Evolutionary conservation across 2,888 invertebrate species (phyloP).

Genomic region (Matsumyia berberina): DNA sequence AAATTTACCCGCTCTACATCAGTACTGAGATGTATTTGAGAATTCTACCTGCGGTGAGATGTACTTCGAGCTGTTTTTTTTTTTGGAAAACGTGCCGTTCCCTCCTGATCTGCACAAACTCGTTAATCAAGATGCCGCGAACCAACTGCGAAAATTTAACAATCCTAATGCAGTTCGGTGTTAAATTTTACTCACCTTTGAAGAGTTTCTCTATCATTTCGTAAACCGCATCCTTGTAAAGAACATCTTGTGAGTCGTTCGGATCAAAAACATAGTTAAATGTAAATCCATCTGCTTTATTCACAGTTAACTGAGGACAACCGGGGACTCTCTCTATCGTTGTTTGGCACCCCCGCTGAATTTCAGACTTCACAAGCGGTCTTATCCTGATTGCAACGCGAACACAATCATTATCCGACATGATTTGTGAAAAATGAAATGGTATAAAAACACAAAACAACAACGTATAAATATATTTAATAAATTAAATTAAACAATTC

Average conservation of each 20-base stretch:
- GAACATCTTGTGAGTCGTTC: constrained; percentile 88
- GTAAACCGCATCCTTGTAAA: constrained; percentile 90
- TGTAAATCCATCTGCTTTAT: constrained; percentile 90
- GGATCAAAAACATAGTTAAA: constrained; percentile 93
- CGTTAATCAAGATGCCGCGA: no score
- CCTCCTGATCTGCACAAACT: no score
- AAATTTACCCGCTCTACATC: no score
- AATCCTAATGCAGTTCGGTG: no score
- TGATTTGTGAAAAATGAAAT: no score
- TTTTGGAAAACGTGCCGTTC: no score
- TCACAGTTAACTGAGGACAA: constrained; percentile 89
- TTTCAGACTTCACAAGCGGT: constrained; percentile 90
- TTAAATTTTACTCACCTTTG: constrained; percentile 87
- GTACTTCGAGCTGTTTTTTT: no score
- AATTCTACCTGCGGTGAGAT: no score
- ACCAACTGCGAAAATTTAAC: no score
- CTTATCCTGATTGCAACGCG: constrained; percentile 93
- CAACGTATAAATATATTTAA: constrained; percentile 3
- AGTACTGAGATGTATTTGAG: no score
- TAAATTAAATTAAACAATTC: constrained; percentile 15
- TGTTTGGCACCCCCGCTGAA: constrained; percentile 89
- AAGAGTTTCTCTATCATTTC: constrained; percentile 91
- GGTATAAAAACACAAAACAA: constrained; percentile 14
- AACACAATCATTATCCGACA: constrained; percentile 79
- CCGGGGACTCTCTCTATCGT: constrained; percentile 89